phyloP scores from a whole-genome alignment of 2,113 vertebrate species.

The Ovis aries region DNA sequence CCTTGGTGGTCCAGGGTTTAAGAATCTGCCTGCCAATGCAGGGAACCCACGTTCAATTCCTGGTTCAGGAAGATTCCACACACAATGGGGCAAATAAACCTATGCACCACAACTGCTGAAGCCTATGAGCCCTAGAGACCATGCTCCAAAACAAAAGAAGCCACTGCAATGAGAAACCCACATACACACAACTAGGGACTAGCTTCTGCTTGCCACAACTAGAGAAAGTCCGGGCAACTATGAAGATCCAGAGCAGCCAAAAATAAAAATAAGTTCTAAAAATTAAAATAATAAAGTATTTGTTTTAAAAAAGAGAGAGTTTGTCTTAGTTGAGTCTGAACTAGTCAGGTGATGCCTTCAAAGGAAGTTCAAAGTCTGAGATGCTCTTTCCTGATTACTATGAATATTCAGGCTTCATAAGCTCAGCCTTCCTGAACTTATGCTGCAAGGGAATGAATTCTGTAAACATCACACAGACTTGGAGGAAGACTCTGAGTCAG shows the following conservation, averaged over 20 bases:
- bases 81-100: neutral
- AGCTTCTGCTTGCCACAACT: neutral
- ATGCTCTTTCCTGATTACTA: neutral
- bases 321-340: neutral
- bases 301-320: neutral
- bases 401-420: neutral
- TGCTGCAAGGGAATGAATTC: neutral
- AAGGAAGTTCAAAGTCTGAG: neutral
- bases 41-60: neutral
- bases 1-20: neutral
- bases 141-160: neutral
- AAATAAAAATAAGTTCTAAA: neutral
- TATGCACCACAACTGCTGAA: neutral
- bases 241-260: neutral
- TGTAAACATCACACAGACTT: neutral
- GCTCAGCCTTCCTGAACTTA: neutral
- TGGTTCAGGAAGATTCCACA: neutral
- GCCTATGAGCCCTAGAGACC: neutral
- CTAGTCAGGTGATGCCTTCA: neutral
- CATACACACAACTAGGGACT: neutral
- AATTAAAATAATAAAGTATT: neutral
- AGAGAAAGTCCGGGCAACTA: rapidly evolving
- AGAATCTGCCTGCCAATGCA: neutral
- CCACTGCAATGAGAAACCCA: neutral
- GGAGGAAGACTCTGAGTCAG: neutral